Percentiles rank a stretch among this genome's conserved stretches.
Evolutionary conservation across 2,113 vertebrate genomes (phyloP).

Genomic region (Actinemys pallida): DNA sequence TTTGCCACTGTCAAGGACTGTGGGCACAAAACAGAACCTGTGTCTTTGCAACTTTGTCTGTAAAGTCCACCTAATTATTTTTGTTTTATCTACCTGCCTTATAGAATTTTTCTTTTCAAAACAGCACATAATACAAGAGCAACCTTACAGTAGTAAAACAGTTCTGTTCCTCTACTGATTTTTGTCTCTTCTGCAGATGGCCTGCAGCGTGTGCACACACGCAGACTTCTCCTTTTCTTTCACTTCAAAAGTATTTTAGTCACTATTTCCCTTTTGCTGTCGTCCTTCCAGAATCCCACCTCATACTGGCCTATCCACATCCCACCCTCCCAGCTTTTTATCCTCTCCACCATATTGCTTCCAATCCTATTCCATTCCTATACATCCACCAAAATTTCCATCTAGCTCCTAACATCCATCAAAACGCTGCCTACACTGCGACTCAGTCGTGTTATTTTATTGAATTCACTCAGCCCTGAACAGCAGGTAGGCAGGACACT

Average conservation of each 20-base stretch:
- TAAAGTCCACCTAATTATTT: not conserved
- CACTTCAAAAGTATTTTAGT: not conserved
- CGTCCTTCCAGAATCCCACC: not conserved
- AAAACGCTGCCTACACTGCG: not conserved
- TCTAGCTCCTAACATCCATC: not conserved
- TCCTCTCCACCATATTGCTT: not conserved
- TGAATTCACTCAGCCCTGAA: not conserved
- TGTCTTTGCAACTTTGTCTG: not conserved
- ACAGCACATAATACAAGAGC: not conserved
- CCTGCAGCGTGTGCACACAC: not conserved
- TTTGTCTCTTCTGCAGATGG: not conserved
- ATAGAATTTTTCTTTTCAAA: not conserved
- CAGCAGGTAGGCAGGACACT: not conserved
- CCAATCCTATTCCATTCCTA: not conserved
- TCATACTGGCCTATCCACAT: not conserved
- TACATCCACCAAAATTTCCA: not conserved
- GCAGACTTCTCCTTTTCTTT: not conserved
- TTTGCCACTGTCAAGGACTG: not conserved
- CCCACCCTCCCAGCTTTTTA: not conserved
- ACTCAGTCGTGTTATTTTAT: not conserved
- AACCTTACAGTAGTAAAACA: not conserved
- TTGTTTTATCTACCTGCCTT: not conserved
- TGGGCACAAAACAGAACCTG: not conserved
- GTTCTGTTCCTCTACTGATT: not conserved
- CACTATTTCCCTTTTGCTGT: not conserved